Conservation (phyloP, 2,888 invertebrate genomes). For the Lithophane ornitopus region DNA sequence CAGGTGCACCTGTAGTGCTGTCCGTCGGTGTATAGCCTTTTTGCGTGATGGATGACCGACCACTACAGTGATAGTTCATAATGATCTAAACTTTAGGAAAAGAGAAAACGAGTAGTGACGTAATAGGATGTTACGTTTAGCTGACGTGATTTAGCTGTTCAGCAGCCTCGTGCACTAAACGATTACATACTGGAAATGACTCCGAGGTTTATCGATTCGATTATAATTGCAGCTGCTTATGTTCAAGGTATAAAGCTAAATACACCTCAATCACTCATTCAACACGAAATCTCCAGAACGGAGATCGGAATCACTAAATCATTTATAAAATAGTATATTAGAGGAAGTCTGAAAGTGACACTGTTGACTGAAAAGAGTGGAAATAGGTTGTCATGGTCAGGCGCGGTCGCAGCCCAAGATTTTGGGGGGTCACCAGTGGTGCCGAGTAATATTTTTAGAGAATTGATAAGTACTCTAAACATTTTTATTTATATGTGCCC, state of each 20-base stretch:
- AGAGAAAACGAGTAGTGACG: slow-evolving; percentile 54
- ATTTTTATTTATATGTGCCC: too few species aligned
- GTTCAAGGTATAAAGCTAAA: slow-evolving; percentile 8
- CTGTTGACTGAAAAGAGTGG: background rate
- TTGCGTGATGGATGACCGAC: slow-evolving; percentile 51
- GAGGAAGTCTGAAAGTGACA: background rate
- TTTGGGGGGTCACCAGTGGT: too few species aligned
- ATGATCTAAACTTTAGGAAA: slow-evolving; percentile 37
- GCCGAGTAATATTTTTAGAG: too few species aligned
- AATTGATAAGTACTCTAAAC: too few species aligned
- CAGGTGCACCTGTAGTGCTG: slow-evolving; percentile 1
- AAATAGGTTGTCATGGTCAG: background rate
- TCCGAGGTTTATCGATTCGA: slow-evolving; percentile 23
- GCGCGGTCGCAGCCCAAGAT: too few species aligned
- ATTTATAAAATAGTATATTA: too few species aligned
- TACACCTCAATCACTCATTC: background rate
- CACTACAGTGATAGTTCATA: slow-evolving; percentile 36
- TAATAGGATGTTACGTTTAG: slow-evolving; percentile 39
- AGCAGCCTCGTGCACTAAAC: slow-evolving; percentile 20
- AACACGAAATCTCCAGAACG: background rate
- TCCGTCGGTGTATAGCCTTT: slow-evolving; percentile 19
- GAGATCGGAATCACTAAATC: too few species aligned
- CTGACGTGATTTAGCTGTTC: slow-evolving; percentile 10
- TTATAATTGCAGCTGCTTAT: slow-evolving; percentile 7
- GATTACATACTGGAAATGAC: slow-evolving; percentile 13